Percentiles rank a stretch among this genome's conserved stretches.
Evolutionary conservation across 2,113 vertebrate genomes (phyloP).

Genomic region (Anseranas semipalmata): DNA sequence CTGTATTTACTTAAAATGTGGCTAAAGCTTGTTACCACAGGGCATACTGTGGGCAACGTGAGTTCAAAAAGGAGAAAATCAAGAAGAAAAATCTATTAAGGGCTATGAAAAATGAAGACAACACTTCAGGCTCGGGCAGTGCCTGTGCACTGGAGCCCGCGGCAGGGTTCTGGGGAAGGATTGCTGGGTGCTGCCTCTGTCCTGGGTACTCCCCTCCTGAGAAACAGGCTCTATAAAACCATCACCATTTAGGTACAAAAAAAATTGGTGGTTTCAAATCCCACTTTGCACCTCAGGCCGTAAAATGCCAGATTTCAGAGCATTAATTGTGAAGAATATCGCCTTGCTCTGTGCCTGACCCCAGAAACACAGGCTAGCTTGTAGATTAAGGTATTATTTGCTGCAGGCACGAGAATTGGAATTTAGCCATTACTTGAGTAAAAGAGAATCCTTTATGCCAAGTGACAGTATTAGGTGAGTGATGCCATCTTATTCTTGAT

Average conservation of each 20-base stretch:
- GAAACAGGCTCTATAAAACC: neutral
- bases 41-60: neutral
- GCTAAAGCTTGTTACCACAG: neutral
- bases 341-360: slow-evolving; percentile 15
- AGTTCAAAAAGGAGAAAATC: neutral
- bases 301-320: slow-evolving; percentile 6
- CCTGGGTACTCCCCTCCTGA: neutral
- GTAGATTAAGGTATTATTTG: slow-evolving; percentile 10
- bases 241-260: neutral
- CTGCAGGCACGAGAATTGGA: neutral
- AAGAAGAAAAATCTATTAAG: neutral
- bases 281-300: neutral
- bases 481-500: slow-evolving; percentile 3
- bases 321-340: slow-evolving; percentile 15
- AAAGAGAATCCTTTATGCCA: slow-evolving; percentile 1
- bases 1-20: neutral
- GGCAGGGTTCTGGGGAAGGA: neutral
- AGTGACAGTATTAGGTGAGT: neutral
- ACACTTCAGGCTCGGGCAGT: neutral
- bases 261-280: neutral
- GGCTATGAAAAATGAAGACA: neutral
- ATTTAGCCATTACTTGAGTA: neutral
- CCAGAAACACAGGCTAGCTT: neutral
- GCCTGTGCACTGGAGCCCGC: neutral
- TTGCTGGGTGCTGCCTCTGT: neutral